A percentile compares a stretch with the other conserved stretches of the same genome.
Evolutionary conservation across 2,113 vertebrate genomes (phyloP).

Genomic region (Todiramphus chloris): DNA sequence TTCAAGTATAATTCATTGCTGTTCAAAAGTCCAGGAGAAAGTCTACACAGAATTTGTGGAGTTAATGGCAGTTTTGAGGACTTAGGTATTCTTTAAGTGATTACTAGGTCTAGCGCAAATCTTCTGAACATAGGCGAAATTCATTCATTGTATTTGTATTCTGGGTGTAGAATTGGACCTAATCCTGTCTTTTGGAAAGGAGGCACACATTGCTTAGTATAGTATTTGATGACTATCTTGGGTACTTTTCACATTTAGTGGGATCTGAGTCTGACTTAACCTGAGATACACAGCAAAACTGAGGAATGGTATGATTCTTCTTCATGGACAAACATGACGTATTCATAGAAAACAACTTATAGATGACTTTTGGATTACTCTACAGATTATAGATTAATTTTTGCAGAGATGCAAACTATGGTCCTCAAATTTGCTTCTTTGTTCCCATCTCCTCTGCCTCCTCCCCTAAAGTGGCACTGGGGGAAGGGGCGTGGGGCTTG

Average conservation of each 20-base stretch:
- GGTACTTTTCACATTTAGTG: background rate
- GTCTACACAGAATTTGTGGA: background rate
- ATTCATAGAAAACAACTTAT: background rate
- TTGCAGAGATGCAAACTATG: background rate
- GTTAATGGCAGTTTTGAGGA: background rate
- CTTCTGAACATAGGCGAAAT: background rate
- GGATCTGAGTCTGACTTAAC: background rate
- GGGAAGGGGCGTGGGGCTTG: background rate
- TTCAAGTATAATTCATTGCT: background rate
- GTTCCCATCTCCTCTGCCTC: background rate
- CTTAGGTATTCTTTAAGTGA: background rate
- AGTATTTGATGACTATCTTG: background rate
- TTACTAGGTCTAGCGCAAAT: background rate
- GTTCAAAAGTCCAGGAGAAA: background rate
- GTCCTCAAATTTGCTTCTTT: background rate
- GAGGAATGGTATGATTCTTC: background rate
- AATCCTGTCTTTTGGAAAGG: background rate
- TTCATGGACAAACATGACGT: background rate
- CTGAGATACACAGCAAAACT: background rate
- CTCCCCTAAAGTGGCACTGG: rapidly evolving
- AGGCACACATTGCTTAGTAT: background rate
- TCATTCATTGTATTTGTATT: background rate
- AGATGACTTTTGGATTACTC: background rate
- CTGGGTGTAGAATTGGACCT: background rate
- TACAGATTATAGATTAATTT: background rate